These are phyloP conservation scores for Aromia moschata DNA, from an alignment of 2,888 invertebrate species.

Conservation along the genomic window DNA sequence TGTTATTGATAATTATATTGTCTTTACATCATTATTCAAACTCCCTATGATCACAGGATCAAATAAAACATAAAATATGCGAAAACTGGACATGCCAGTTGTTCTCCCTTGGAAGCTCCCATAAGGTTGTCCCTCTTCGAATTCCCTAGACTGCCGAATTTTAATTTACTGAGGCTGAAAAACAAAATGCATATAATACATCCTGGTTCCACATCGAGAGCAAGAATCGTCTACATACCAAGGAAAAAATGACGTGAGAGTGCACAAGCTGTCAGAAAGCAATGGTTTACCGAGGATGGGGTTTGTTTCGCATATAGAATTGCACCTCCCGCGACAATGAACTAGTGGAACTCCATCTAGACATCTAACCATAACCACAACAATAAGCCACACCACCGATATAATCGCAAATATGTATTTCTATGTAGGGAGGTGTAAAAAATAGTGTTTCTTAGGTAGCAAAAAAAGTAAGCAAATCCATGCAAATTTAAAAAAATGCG, in stretches of 20 bases:
- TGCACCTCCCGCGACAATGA: slow-evolving; percentile 71
- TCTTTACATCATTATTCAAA: slow-evolving; percentile 29
- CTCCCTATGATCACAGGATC: slow-evolving; percentile 39
- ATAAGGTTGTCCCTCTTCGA: background rate
- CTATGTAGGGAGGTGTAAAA: background rate
- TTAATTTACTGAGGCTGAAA: slow-evolving; percentile 31
- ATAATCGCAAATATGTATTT: slow-evolving; percentile 5
- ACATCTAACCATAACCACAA: slow-evolving; percentile 69
- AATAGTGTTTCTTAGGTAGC: background rate
- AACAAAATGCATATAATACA: slow-evolving; percentile 16
- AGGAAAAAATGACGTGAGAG: slow-evolving; percentile 38
- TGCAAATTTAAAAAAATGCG: slow-evolving; percentile 1
- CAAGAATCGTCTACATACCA: slow-evolving; percentile 42
- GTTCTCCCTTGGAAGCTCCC: slow-evolving; percentile 1
- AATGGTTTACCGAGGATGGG: slow-evolving; percentile 59
- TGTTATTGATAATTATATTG: slow-evolving; percentile 24
- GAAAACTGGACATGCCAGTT: slow-evolving; percentile 3
- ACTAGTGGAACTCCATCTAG: slow-evolving; percentile 72
- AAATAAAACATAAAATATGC: slow-evolving; percentile 31
- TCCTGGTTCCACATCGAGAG: background rate
- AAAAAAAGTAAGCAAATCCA: slow-evolving; percentile 17
- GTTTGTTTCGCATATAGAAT: slow-evolving; percentile 67
- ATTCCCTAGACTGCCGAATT: background rate
- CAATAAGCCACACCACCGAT: slow-evolving; percentile 50
- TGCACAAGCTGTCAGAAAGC: slow-evolving; percentile 41